These are phyloP conservation scores for Nephrotoma flavescens DNA, from an alignment of 2,888 invertebrate genomes.

Conservation along the genomic window DNA sequence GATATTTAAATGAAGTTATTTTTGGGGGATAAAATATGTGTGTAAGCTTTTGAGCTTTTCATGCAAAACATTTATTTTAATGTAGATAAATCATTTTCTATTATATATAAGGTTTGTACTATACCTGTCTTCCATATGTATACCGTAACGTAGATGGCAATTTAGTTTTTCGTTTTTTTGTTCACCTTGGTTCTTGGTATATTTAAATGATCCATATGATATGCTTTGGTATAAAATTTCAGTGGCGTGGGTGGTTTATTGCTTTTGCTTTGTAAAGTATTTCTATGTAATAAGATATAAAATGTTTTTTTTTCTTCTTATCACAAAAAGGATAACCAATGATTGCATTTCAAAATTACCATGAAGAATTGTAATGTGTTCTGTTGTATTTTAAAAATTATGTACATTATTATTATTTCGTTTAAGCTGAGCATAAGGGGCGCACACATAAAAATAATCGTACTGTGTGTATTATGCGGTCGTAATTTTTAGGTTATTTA, in stretches of 20 bases:
- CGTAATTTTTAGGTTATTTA: no score
- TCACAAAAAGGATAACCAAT: no score
- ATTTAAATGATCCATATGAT: background rate
- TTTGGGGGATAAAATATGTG: background rate
- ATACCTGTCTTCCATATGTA: background rate
- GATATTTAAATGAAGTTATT: background rate
- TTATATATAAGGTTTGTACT: background rate
- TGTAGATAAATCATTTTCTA: background rate
- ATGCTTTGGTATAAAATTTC: background rate
- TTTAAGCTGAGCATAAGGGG: no score
- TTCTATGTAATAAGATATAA: background rate
- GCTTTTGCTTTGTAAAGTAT: background rate
- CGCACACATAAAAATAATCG: no score
- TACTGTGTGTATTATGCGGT: no score
- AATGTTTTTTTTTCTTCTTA: background rate
- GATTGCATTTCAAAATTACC: no score
- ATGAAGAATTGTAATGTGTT: no score
- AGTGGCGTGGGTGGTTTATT: background rate
- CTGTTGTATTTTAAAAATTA: no score
- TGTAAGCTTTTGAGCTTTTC: background rate
- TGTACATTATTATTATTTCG: no score
- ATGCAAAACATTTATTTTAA: background rate
- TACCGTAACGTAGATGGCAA: background rate
- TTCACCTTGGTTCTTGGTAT: background rate
- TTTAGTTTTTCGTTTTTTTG: background rate